Conservation (phyloP, 2,888 invertebrate species). For the Brenthis daphne region DNA sequence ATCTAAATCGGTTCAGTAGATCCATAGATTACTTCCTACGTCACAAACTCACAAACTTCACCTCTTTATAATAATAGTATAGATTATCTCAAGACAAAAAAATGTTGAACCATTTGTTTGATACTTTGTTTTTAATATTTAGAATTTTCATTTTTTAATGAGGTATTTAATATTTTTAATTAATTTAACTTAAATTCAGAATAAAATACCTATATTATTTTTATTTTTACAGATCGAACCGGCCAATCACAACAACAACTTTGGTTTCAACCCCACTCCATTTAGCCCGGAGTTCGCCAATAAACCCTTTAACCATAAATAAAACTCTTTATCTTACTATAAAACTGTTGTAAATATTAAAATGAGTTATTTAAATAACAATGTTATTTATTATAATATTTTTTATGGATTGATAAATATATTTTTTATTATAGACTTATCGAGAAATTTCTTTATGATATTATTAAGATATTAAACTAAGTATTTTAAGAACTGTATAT, state of each 20-base stretch:
- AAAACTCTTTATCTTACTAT: constrained; percentile 1
- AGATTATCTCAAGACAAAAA: too few species aligned
- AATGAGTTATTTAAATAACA: neutral
- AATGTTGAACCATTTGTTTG: too few species aligned
- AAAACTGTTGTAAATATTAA: constrained; percentile 4
- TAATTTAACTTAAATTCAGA: neutral
- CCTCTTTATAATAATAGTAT: too few species aligned
- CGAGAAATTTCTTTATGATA: neutral
- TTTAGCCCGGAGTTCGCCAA: constrained; percentile 61
- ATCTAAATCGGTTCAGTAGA: too few species aligned
- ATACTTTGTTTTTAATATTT: neutral
- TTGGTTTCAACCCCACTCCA: constrained; percentile 64
- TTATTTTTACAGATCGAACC: constrained; percentile 40
- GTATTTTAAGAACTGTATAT: neutral
- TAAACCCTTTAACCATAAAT: constrained; percentile 46
- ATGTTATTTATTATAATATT: neutral
- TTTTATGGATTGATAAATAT: neutral
- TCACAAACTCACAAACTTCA: too few species aligned
- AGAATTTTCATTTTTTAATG: neutral
- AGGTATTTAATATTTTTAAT: too few species aligned
- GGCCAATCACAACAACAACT: constrained; percentile 64
- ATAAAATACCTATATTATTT: constrained; percentile 14
- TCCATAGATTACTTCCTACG: too few species aligned
- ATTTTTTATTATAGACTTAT: neutral
- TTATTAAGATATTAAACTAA: neutral